Percentiles rank a stretch among this genome's conserved stretches.
Conservation (phyloP, 2,797 vertebrate species). For the Spondyliosoma cantharus region DNA sequence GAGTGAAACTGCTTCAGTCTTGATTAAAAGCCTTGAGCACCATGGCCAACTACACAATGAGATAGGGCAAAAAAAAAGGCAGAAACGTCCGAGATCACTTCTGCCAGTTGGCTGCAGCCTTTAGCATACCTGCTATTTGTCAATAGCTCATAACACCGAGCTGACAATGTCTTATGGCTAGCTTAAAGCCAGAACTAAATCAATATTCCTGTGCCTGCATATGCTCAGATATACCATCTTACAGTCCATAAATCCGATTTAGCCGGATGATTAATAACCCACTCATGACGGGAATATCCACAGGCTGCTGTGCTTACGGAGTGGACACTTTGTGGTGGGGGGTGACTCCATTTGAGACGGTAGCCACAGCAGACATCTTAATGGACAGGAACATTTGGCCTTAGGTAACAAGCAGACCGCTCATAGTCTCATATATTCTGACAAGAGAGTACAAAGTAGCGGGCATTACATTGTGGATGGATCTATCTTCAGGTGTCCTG, state of each 20-base stretch:
- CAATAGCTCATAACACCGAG: slow-evolving; percentile 49
- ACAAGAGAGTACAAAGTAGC: not conserved
- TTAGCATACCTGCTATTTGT: slow-evolving; percentile 26
- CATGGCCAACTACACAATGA: slow-evolving; percentile 34
- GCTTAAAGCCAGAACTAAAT: slow-evolving; percentile 64
- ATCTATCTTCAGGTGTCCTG: not conserved
- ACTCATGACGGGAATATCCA: slow-evolving; percentile 40
- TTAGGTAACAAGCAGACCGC: slow-evolving; percentile 14
- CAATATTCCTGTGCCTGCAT: slow-evolving; percentile 58
- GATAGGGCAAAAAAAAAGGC: not conserved
- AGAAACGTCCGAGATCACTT: slow-evolving; percentile 7
- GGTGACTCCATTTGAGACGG: slow-evolving; percentile 17
- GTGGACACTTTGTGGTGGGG: slow-evolving; percentile 22
- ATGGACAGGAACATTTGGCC: slow-evolving; percentile 21
- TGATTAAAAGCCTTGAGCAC: slow-evolving; percentile 30
- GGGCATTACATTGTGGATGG: not conserved
- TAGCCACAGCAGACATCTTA: slow-evolving; percentile 36
- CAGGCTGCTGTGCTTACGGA: slow-evolving; percentile 31
- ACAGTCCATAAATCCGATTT: slow-evolving; percentile 60
- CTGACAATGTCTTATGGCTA: slow-evolving; percentile 54
- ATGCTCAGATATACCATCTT: slow-evolving; percentile 56
- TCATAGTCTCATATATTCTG: not conserved
- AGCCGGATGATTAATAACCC: slow-evolving; percentile 64
- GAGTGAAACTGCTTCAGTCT: not conserved
- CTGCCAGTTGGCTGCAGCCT: slow-evolving; percentile 1